Percentiles rank a stretch among this genome's conserved stretches.
Conservation (phyloP, 2,888 invertebrate genomes). For the Lepetodrilus schrolli region DNA sequence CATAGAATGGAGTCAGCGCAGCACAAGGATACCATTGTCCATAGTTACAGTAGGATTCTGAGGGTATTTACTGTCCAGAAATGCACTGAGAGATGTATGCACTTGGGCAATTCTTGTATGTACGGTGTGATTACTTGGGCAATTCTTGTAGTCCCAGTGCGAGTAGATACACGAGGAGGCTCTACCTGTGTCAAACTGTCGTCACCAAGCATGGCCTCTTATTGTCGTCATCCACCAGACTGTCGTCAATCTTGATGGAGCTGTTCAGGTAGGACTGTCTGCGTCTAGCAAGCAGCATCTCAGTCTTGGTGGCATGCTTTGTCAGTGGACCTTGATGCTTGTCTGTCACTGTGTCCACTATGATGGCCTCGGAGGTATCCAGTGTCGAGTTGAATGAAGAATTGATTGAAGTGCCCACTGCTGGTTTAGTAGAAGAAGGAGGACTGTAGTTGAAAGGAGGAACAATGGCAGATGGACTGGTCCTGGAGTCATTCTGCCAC, state of each 20-base stretch:
- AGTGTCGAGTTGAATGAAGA: slow-evolving; percentile 24
- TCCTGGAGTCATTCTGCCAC: slow-evolving; percentile 29
- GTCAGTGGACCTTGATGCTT: neutral
- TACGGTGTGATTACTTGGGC: no score
- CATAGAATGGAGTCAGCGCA: no score
- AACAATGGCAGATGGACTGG: slow-evolving; percentile 75
- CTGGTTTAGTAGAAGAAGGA: slow-evolving; percentile 40
- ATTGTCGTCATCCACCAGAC: slow-evolving; percentile 36
- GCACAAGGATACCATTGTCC: no score
- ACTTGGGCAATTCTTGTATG: no score
- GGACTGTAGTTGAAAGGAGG: slow-evolving; percentile 78
- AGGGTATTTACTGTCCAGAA: no score
- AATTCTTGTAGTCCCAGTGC: no score
- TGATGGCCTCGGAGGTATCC: neutral
- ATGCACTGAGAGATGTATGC: no score
- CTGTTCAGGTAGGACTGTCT: slow-evolving; percentile 46
- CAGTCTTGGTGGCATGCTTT: slow-evolving; percentile 68
- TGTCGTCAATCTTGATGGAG: slow-evolving; percentile 32
- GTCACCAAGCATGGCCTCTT: slow-evolving; percentile 49
- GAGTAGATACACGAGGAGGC: no score
- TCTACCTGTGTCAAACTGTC: slow-evolving; percentile 42
- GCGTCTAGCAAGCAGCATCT: slow-evolving; percentile 71
- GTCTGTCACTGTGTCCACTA: neutral
- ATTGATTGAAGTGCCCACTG: neutral
- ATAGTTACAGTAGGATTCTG: no score